These are phyloP conservation scores for Pocillopora verrucosa DNA, from an alignment of 64 coral and sea anemone genomes.

Conservation along the genomic window DNA sequence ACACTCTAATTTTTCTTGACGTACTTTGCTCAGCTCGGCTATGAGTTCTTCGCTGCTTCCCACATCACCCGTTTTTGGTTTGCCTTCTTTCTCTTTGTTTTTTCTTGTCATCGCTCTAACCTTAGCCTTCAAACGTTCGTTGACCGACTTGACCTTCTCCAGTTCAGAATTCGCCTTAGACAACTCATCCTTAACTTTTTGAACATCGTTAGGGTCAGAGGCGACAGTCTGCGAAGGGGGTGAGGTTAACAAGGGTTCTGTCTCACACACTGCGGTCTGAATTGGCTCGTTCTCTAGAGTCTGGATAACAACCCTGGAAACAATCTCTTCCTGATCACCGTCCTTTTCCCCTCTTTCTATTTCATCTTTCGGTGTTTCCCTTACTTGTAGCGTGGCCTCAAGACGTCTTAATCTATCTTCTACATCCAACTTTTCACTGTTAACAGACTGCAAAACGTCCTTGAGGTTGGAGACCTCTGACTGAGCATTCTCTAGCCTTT, in stretches of 20 bases:
- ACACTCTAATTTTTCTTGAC: conserved; percentile 68
- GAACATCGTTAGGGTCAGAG: not conserved
- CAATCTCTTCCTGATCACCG: conserved; percentile 50
- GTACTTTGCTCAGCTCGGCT: conserved; percentile 48
- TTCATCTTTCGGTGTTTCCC: not conserved
- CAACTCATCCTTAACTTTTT: conserved; percentile 9
- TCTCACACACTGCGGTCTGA: conserved; percentile 59
- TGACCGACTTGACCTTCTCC: conserved; percentile 17
- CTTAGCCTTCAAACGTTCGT: conserved; percentile 11
- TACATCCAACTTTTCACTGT: conserved; percentile 16
- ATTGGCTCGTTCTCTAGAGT: conserved; percentile 54
- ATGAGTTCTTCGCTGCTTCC: not conserved
- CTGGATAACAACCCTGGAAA: conserved; percentile 39
- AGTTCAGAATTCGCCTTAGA: conserved; percentile 15
- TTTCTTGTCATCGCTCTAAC: conserved; percentile 49
- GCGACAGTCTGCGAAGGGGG: not conserved
- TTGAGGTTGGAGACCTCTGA: not conserved
- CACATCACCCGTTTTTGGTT: conserved; percentile 26
- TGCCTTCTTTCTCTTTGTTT: conserved; percentile 57
- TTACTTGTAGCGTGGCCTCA: conserved; percentile 11
- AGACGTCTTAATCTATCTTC: conserved; percentile 6
- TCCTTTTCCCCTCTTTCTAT: conserved; percentile 45
- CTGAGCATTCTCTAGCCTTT: conserved; percentile 12
- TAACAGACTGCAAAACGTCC: conserved; percentile 19
- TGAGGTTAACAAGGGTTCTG: conserved; percentile 16